Evolutionary conservation across 64 coral and sea anemone species (phyloP).

Genomic region (Actinia tenebrosa): DNA sequence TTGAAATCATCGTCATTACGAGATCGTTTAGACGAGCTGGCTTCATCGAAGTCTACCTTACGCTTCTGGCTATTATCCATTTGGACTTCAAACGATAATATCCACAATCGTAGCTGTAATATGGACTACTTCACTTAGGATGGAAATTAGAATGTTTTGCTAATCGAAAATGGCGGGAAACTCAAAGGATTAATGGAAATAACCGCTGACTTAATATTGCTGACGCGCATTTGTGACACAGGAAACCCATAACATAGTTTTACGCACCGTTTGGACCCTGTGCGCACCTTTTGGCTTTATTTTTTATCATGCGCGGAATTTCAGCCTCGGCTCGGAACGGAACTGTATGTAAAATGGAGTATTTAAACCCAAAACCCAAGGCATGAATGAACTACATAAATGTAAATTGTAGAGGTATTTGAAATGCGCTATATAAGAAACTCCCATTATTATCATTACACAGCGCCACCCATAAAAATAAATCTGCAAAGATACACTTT

Average conservation of each 20-base stretch:
- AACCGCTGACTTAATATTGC: background rate
- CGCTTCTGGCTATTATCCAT: conserved; percentile 40
- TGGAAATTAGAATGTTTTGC: background rate
- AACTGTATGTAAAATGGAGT: no score
- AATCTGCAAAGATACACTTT: background rate
- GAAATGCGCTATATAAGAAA: no score
- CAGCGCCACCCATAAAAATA: background rate
- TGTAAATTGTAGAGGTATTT: background rate
- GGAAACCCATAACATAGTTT: background rate
- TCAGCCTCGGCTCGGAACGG: no score
- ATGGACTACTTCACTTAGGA: background rate
- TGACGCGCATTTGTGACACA: background rate
- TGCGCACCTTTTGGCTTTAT: no score
- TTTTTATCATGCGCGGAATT: no score
- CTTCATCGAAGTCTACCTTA: conserved; percentile 39
- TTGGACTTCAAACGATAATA: background rate
- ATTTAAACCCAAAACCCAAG: no score
- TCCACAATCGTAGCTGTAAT: background rate
- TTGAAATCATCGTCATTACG: conserved; percentile 36
- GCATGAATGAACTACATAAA: background rate
- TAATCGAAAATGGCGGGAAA: conserved; percentile 23
- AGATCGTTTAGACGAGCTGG: conserved; percentile 64
- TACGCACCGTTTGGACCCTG: no score
- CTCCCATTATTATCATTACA: no score
- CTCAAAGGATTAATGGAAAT: background rate